Conservation (phyloP, 2,797 vertebrate species). For the Lepilemur ruficaudatus region DNA sequence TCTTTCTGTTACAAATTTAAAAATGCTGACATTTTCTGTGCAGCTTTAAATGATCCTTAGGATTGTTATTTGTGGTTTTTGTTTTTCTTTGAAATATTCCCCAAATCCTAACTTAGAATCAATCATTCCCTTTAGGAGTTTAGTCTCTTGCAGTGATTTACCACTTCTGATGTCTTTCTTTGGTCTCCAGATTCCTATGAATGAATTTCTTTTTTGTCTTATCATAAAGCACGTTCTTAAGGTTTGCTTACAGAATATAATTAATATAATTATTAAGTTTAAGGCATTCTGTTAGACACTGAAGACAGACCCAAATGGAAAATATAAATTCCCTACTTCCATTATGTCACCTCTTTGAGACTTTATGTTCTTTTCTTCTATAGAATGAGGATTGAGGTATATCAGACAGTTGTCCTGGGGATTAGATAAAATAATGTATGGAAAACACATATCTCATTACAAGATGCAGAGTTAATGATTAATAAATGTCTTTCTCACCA, state of each 20-base stretch:
- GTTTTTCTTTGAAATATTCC: slow-evolving; percentile 3
- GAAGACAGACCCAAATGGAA: background rate
- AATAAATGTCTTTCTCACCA: background rate
- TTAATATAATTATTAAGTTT: background rate
- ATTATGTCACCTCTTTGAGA: background rate
- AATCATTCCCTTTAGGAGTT: slow-evolving; percentile 14
- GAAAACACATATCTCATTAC: background rate
- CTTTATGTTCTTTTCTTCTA: background rate
- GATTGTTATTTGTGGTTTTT: slow-evolving; percentile 29
- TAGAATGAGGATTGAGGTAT: background rate
- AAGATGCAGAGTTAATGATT: background rate
- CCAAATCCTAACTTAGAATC: slow-evolving; percentile 20
- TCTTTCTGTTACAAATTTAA: background rate
- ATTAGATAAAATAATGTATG: background rate
- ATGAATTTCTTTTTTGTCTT: background rate
- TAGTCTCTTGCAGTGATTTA: background rate
- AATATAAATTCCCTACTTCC: background rate
- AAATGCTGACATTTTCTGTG: background rate
- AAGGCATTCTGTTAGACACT: background rate
- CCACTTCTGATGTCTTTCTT: background rate
- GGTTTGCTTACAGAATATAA: background rate
- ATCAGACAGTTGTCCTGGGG: background rate
- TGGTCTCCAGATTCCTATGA: background rate
- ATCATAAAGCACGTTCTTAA: background rate
- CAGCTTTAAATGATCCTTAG: background rate